Percentiles rank a stretch among this genome's conserved stretches.
These are phyloP conservation scores for Andrena flavipes DNA, from an alignment of 2,888 invertebrate species.

Conservation along the genomic window DNA sequence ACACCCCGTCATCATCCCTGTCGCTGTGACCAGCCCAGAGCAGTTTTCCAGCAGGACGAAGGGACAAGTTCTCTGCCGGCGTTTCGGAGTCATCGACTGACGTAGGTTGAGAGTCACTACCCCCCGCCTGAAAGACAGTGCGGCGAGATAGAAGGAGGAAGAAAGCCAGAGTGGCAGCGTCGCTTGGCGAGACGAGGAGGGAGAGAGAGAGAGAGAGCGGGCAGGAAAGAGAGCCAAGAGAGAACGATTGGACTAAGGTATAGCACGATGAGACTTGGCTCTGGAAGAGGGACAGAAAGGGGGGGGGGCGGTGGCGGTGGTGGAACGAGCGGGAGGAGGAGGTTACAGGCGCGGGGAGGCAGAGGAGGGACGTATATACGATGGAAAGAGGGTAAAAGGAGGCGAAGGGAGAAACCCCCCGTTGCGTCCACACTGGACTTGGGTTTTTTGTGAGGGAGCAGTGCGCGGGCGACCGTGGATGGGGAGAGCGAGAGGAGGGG, in stretches of 20 bases:
- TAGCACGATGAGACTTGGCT: slow-evolving; percentile 67
- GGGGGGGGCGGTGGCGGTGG: slow-evolving; percentile 35
- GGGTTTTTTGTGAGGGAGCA: slow-evolving; percentile 77
- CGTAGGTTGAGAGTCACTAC: slow-evolving; percentile 76
- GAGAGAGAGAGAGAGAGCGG: slow-evolving; percentile 22
- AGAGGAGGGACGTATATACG: slow-evolving; percentile 66
- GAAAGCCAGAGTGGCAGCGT: slow-evolving; percentile 27
- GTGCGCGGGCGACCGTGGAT: slow-evolving; percentile 61
- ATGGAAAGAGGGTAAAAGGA: slow-evolving; percentile 78
- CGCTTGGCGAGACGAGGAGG: not conserved
- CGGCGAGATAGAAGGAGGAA: slow-evolving; percentile 28
- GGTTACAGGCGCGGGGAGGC: slow-evolving; percentile 24
- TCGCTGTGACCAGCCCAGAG: not conserved
- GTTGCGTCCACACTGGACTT: slow-evolving; percentile 83
- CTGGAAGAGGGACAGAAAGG: slow-evolving; percentile 65
- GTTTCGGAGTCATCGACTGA: slow-evolving; percentile 51
- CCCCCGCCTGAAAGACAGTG: slow-evolving; percentile 34
- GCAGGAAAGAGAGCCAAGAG: slow-evolving; percentile 49
- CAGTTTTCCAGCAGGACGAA: not conserved
- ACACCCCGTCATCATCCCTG: not conserved
- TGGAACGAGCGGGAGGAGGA: slow-evolving; percentile 40
- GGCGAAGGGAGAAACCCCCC: slow-evolving; percentile 79
- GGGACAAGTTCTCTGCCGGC: not conserved
- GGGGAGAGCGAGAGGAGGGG: slow-evolving; percentile 28
- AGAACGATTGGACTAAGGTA: slow-evolving; percentile 72